A percentile compares a stretch with the other conserved stretches of the same genome.
Evolutionary conservation across 92 coral and sea anemone species (phyloP).

Genomic region (Epizoanthus stellaris): DNA sequence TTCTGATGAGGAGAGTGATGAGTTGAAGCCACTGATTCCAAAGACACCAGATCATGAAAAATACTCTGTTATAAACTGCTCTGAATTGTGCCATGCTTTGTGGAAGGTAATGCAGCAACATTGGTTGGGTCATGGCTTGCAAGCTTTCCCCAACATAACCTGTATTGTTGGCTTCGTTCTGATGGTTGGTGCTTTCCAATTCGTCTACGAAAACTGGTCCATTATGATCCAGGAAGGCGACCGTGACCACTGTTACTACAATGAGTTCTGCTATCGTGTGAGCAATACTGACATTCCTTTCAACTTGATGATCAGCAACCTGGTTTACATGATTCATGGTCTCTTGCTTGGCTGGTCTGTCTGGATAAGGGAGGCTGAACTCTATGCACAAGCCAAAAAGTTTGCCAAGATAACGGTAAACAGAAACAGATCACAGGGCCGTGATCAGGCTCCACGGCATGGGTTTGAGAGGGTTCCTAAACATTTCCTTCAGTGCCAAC

Average conservation of each 20-base stretch:
- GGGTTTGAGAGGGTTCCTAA: constrained; percentile 59
- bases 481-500: constrained; percentile 69
- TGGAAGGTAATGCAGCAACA: constrained; percentile 57
- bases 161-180: constrained; percentile 93
- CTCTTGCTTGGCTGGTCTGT: constrained; percentile 82
- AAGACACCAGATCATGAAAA: constrained; percentile 19
- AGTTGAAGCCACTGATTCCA: constrained; percentile 67
- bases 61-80: constrained; percentile 25
- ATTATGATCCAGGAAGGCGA: constrained; percentile 80
- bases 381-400: constrained; percentile 68
- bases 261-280: constrained; percentile 90
- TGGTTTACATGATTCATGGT: constrained; percentile 88
- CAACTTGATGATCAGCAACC: constrained; percentile 92
- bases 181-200: constrained; percentile 90
- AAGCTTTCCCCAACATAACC: constrained; percentile 83
- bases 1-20: constrained; percentile 39
- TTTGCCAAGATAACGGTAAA: constrained; percentile 39
- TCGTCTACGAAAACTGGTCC: constrained; percentile 85
- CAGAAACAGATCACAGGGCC: neutral
- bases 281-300: constrained; percentile 79
- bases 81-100: constrained; percentile 63
- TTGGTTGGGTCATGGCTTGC: constrained; percentile 78
- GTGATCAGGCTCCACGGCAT: neutral
- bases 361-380: constrained; percentile 92
- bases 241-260: constrained; percentile 90